These are phyloP conservation scores for Micrasema longulum DNA, from an alignment of 1,140 invertebrate genomes.

Conservation along the genomic window DNA sequence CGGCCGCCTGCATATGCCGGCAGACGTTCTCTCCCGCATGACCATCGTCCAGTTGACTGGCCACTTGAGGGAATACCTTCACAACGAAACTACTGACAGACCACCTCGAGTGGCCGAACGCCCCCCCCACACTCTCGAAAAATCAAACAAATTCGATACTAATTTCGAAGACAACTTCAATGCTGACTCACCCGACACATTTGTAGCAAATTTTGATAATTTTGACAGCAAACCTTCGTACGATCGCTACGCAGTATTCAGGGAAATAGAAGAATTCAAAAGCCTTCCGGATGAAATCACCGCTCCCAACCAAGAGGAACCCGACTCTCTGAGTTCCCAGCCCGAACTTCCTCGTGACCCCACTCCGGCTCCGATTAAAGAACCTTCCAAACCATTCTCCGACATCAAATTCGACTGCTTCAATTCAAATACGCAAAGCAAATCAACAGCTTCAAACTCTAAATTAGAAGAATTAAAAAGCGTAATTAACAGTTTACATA, in stretches of 20 bases:
- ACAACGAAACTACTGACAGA: constrained; percentile 59
- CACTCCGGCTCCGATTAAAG: constrained; percentile 12
- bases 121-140: constrained; percentile 38
- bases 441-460: constrained; percentile 52
- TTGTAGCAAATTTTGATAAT: constrained; percentile 74
- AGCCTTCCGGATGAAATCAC: constrained; percentile 67
- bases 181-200: constrained; percentile 58
- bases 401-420: constrained; percentile 64
- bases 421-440: constrained; percentile 61
- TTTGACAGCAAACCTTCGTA: constrained; percentile 65
- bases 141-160: constrained; percentile 59
- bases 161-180: constrained; percentile 72
- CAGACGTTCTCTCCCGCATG: constrained; percentile 82
- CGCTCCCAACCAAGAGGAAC: constrained; percentile 53
- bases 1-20: constrained; percentile 78
- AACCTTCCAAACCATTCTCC: constrained; percentile 59
- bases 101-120: constrained; percentile 51
- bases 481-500: constrained; percentile 66
- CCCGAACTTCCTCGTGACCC: constrained; percentile 51
- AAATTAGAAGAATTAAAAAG: constrained; percentile 68
- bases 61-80: constrained; percentile 77
- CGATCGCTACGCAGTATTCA: constrained; percentile 87
- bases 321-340: constrained; percentile 53
- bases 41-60: constrained; percentile 86
- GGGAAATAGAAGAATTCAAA: constrained; percentile 81